Base-by-base conservation (phyloP, 2,797 vertebrate species). In the Manis crassicaudata region DNA sequence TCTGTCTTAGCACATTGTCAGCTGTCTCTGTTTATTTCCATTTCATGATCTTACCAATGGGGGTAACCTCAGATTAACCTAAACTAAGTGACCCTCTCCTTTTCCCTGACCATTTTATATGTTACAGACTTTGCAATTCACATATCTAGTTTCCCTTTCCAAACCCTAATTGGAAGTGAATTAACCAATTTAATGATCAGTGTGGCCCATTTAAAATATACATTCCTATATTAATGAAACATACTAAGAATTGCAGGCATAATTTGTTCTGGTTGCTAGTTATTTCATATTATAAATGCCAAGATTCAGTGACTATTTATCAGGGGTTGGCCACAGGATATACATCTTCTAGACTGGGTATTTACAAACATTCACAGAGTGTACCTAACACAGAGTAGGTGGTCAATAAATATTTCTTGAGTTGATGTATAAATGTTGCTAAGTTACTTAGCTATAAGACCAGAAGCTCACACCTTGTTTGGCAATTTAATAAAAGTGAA, bases 121-220 rank as follows among this genome's bases (percentile, higher is more conserved):
- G 54, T 92, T 92, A 87, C 25, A n/a, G n/a, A 89, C 25, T 88
- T 93, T 88, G 52, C 20, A 73, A 79, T 56, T 58, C 70, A 72
- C 11, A 62, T 0, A 20, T 56, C 40, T 67, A 62, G 43, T 29
- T 93, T 86, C 7, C n/a, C 25, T 82, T 79, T 72, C 54, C 32
- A 95, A 35, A 56, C 32, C 5, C 17, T 63, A 81, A 56, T 12
- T 90, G 32, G 32, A 11, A 73, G 9, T 80, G 80, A 92, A 67
- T 13, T 58, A 88, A 46, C 52, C 67, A 81, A 60, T 73, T 88
- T 65, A 84, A 83, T 85, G 62, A 18, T 73, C 60, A 54, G 3
- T 54, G 20, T 46, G 17, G 43, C 40, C 25, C n/a, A 60, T 89
- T 98, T 88, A 82, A 82, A 81, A 52, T 1, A 93, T 29, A 1